Percentiles rank a stretch among this genome's conserved stretches.
These are phyloP conservation scores for Halcyon leucocephala DNA, from an alignment of 2,797 vertebrate genomes.

Conservation along the genomic window DNA sequence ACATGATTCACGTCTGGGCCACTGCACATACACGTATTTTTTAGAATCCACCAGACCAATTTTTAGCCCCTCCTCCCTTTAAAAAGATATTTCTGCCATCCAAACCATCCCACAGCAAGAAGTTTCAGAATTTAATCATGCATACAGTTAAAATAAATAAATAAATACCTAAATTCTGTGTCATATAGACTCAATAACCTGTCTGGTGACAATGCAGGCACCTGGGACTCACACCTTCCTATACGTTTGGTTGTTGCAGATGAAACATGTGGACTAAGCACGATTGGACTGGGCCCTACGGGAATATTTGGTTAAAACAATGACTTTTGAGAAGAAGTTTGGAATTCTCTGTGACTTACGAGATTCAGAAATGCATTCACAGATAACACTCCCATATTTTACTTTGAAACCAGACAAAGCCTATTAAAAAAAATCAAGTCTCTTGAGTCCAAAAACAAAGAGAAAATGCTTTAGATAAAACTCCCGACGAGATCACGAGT, in stretches of 20 bases:
- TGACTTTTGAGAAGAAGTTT: background rate
- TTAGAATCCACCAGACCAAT: background rate
- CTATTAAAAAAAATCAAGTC: background rate
- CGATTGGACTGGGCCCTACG: background rate
- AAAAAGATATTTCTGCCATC: background rate
- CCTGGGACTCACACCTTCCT: background rate
- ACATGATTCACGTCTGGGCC: accelerated
- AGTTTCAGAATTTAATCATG: background rate
- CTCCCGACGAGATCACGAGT: background rate
- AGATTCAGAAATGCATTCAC: background rate
- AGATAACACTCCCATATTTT: background rate
- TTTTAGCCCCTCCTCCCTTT: background rate
- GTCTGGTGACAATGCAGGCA: background rate
- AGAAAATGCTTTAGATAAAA: background rate
- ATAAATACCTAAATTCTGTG: too few relatives aligned
- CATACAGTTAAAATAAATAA: background rate
- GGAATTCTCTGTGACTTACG: background rate
- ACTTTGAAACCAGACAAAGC: background rate
- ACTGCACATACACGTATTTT: background rate
- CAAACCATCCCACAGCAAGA: background rate
- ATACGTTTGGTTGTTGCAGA: background rate
- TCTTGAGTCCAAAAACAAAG: background rate
- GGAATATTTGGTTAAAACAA: background rate
- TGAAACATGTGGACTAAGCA: background rate
- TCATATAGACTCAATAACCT: background rate